Conservation (phyloP, 2,888 invertebrate species). For the Salticus scenicus region DNA sequence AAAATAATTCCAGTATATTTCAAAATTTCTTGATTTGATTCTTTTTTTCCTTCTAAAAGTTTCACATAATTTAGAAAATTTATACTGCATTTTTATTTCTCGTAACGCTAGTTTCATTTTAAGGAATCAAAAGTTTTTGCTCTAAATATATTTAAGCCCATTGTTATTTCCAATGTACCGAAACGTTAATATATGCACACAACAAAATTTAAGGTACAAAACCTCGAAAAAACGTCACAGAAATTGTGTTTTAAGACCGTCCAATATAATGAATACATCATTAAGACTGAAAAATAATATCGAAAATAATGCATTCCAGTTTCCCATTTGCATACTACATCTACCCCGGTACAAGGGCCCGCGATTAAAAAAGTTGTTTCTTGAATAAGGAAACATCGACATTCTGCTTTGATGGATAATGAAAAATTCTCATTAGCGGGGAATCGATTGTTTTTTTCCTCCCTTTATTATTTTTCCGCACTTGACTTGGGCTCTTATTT, state of each 20-base stretch:
- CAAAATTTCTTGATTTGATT: too few species aligned
- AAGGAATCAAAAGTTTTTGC: not conserved
- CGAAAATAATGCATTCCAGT: slow-evolving; percentile 5
- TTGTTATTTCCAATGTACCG: not conserved
- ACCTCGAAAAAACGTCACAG: not conserved
- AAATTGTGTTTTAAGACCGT: slow-evolving; percentile 17
- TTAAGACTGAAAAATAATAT: slow-evolving; percentile 1
- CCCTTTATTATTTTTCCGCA: slow-evolving; percentile 43
- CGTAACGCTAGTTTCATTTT: too few species aligned
- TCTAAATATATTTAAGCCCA: not conserved
- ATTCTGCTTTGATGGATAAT: slow-evolving; percentile 62
- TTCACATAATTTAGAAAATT: too few species aligned
- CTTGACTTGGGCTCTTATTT: slow-evolving; percentile 59
- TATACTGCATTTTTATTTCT: too few species aligned
- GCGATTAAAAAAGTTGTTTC: slow-evolving; percentile 47
- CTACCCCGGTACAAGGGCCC: slow-evolving; percentile 16
- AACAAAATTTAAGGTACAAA: not conserved
- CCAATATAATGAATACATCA: slow-evolving; percentile 26
- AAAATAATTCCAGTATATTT: too few species aligned
- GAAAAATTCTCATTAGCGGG: slow-evolving; percentile 66
- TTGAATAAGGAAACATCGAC: slow-evolving; percentile 7
- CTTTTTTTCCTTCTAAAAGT: too few species aligned
- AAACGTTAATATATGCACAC: not conserved
- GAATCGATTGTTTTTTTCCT: slow-evolving; percentile 58
- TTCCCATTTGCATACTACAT: slow-evolving; percentile 22